Conservation (phyloP, 2,797 vertebrate genomes). For the Kryptopterus vitreolus region DNA sequence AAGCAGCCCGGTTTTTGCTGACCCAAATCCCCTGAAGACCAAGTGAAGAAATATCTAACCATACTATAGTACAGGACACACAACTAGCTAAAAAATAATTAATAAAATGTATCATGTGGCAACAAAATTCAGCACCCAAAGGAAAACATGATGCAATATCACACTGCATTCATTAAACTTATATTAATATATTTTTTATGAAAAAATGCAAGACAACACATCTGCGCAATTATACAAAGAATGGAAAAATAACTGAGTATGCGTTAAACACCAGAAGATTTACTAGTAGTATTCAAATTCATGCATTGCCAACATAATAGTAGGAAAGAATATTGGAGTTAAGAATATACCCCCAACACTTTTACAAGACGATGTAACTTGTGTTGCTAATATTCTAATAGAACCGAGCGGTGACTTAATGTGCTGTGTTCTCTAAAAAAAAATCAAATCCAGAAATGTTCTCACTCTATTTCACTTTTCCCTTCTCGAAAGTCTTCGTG, state of each 20-base stretch:
- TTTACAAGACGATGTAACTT: background rate
- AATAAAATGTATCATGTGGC: background rate
- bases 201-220: background rate
- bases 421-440: background rate
- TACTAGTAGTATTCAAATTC: background rate
- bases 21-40: slow-evolving; percentile 26
- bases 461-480: background rate
- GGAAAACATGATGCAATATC: background rate
- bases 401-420: no score
- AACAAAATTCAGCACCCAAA: background rate
- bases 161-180: background rate
- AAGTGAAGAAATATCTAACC: slow-evolving; percentile 17
- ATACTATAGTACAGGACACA: background rate
- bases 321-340: background rate
- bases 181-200: background rate
- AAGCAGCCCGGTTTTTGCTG: slow-evolving; percentile 32
- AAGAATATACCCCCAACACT: background rate
- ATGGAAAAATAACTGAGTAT: background rate
- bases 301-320: background rate
- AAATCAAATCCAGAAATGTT: background rate
- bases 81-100: background rate
- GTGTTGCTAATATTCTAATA: no score
- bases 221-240: background rate
- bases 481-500: background rate
- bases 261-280: background rate